These are phyloP conservation scores for Porites divaricata DNA, from an alignment of 92 coral and sea anemone species.

Conservation along the genomic window DNA sequence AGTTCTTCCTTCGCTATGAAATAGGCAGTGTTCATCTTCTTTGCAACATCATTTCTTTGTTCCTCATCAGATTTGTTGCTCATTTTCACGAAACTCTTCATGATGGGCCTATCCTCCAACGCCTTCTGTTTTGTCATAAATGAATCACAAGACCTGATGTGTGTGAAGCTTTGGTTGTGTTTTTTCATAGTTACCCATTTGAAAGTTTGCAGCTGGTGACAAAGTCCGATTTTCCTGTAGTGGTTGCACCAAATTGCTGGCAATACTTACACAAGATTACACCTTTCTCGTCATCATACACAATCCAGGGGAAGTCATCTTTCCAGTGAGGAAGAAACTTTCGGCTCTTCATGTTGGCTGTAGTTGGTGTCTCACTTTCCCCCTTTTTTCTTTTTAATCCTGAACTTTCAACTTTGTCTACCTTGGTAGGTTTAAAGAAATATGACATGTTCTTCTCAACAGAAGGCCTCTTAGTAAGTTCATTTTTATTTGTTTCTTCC, in stretches of 20 bases:
- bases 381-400: slow-evolving; percentile 30
- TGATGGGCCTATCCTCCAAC: slow-evolving; percentile 33
- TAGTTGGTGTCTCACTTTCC: slow-evolving; percentile 41
- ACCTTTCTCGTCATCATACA: slow-evolving; percentile 38
- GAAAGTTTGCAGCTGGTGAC: slow-evolving; percentile 15
- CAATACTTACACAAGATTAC: slow-evolving; percentile 38
- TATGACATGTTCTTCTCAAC: slow-evolving; percentile 21
- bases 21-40: too few relatives aligned
- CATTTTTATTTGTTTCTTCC: slow-evolving; percentile 11
- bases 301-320: slow-evolving; percentile 43
- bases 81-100: slow-evolving; percentile 40
- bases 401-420: slow-evolving; percentile 31
- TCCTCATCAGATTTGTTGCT: slow-evolving; percentile 31
- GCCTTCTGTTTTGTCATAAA: slow-evolving; percentile 33
- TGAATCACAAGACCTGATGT: slow-evolving; percentile 19
- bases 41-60: slow-evolving; percentile 39
- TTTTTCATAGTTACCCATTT: slow-evolving; percentile 25
- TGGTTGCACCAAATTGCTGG: slow-evolving; percentile 25
- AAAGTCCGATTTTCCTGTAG: slow-evolving; percentile 23
- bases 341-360: slow-evolving; percentile 33
- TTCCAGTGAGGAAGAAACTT: slow-evolving; percentile 37
- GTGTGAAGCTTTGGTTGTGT: slow-evolving; percentile 30
- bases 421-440: neutral
- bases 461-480: slow-evolving; percentile 26
- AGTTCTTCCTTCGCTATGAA: slow-evolving; percentile 53